These are phyloP conservation scores for Oxyscelio sp. DNA, from an alignment of 2,888 invertebrate genomes.

Conservation along the genomic window DNA sequence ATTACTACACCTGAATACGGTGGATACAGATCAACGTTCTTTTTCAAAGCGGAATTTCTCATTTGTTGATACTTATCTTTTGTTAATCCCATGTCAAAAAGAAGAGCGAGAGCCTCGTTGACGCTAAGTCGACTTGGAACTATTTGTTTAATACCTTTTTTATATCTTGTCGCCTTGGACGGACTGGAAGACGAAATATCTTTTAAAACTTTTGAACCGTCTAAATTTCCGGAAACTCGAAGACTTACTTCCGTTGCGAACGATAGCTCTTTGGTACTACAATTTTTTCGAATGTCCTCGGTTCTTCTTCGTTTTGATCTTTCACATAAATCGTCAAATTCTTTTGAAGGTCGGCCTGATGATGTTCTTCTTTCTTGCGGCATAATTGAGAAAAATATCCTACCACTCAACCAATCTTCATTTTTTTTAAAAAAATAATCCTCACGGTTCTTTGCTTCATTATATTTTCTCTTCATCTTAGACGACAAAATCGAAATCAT, in stretches of 20 bases:
- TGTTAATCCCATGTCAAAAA: background rate
- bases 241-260: background rate
- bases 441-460: background rate
- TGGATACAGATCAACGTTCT: slow-evolving; percentile 42
- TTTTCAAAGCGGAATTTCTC: too few relatives aligned
- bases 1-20: background rate
- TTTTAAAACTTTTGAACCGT: too few relatives aligned
- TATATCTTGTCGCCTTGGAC: too few relatives aligned
- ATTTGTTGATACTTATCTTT: slow-evolving; percentile 44
- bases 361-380: too few relatives aligned
- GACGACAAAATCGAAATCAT: slow-evolving; percentile 1
- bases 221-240: too few relatives aligned
- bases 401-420: background rate
- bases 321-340: slow-evolving; percentile 9
- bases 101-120: slow-evolving; percentile 1
- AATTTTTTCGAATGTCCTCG: slow-evolving; percentile 2
- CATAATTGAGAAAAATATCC: slow-evolving; percentile 1
- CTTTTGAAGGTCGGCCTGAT: background rate
- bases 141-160: too few relatives aligned
- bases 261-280: background rate
- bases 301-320: slow-evolving; percentile 29
- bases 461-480: background rate
- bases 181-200: too few relatives aligned
- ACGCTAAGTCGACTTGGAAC: background rate
- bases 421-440: slow-evolving; percentile 21